Evolutionary conservation across 2,113 vertebrate genomes (phyloP), one percentile per base, ranked within the genome.

Genomic region (Neomonachus schauinslandi): DNA sequence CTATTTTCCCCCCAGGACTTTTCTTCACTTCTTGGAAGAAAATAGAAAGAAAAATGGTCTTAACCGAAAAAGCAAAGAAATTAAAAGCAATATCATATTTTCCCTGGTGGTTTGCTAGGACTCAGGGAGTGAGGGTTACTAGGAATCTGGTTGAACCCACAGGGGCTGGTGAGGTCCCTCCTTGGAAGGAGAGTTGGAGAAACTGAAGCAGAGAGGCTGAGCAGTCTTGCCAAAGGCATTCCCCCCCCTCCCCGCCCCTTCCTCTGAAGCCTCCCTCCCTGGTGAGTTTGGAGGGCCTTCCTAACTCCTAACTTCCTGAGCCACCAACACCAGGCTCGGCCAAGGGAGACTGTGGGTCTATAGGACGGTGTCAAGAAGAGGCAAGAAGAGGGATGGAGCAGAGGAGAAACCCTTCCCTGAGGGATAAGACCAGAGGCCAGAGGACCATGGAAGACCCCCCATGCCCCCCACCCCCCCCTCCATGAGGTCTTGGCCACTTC

Each of bases 101-200:
- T 91, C 46, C 49, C 61, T 72, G 16, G 19, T 83, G n/a, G 18
- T 26, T 63, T 74, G 18, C 55, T 65, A 61, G 12, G 26, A 67
- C 36, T 94, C 63, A 77, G 65, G 55, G 39, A 81, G 21, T 77
- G 33, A 82, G 13, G 26, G 51, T 87, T 77, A 28, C 42, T 26
- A 21, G 79, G 21, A 74, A 74, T 83, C 82, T 59, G 39, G 9
- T 1, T 79, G 65, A 95, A 80, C 1, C 46, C 65, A 67, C 26
- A 59, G 51, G 22, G n/a, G 57, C n/a, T 94, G 36, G 3, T 91
- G 63, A 83, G 76, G 67, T 82, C 74, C 28, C 57, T 67, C 9
- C 76, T 91, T 88, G 51, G 65, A 87, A 42, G 67, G 28, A 39
- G 21, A 93, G 36, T 36, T 95, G 67, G 74, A 97, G 88, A 97